Conservation (phyloP, 2,888 invertebrate species). For the Aporophyla nigra region DNA sequence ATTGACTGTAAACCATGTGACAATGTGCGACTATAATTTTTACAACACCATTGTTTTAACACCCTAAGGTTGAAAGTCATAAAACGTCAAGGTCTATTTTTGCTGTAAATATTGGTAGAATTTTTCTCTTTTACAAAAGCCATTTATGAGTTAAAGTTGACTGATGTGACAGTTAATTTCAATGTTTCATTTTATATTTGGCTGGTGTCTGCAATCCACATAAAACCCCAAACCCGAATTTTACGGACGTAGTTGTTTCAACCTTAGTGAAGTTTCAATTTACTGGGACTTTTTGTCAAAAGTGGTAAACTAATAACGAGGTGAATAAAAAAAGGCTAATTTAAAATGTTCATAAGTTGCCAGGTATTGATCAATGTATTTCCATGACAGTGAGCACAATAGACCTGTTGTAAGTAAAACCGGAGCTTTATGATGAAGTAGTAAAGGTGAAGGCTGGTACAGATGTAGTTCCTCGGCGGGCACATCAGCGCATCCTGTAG, state of each 20-base stretch:
- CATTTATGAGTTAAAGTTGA: neutral
- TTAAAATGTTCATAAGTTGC: neutral
- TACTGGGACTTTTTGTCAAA: neutral
- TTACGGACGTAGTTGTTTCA: neutral
- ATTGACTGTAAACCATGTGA: neutral
- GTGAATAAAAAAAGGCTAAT: neutral
- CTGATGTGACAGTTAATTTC: neutral
- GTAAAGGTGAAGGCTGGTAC: constrained; percentile 58
- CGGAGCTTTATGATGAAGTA: constrained; percentile 13
- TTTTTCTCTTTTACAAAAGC: neutral
- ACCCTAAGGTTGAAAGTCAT: neutral
- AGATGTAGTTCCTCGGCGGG: constrained; percentile 17
- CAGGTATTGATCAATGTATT: neutral
- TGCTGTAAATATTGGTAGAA: neutral
- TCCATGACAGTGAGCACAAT: neutral
- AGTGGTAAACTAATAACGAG: neutral
- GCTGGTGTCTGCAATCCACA: neutral
- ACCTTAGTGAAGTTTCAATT: neutral
- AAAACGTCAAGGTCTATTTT: neutral
- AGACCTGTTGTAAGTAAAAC: constrained; percentile 4
- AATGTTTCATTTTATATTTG: too few species aligned
- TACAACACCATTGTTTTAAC: neutral
- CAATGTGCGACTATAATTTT: neutral
- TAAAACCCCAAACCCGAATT: neutral
- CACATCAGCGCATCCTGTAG: constrained; percentile 96